Conservation (phyloP, 2,888 invertebrate species). For the Synergus itoensis region DNA sequence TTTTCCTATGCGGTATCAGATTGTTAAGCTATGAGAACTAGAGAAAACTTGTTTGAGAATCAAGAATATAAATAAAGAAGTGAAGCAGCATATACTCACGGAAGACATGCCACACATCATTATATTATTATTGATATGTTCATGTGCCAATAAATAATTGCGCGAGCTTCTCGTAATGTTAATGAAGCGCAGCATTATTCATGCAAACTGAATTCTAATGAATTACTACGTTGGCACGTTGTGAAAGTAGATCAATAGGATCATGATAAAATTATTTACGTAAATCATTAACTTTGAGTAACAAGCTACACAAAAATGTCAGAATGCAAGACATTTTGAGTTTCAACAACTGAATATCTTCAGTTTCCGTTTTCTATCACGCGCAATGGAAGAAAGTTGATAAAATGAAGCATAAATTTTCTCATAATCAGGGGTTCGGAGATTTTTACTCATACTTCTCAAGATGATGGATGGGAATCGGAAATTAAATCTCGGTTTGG, state of each 20-base stretch:
- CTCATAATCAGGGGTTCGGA: neutral
- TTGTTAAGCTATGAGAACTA: conserved; percentile 16
- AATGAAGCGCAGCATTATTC: neutral
- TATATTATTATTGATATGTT: conserved; percentile 21
- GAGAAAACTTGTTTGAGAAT: conserved; percentile 31
- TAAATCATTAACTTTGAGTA: neutral
- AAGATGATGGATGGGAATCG: conserved; percentile 8
- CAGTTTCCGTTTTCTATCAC: neutral
- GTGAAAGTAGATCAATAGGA: conserved; percentile 10
- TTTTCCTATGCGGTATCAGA: neutral
- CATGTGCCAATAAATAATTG: conserved; percentile 38
- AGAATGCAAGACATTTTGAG: neutral
- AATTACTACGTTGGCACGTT: neutral
- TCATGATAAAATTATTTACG: neutral
- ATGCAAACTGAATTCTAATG: conserved; percentile 20
- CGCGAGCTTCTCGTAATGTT: conserved; percentile 31
- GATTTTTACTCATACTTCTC: conserved; percentile 12
- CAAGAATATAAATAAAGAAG: neutral
- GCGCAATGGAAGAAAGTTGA: neutral
- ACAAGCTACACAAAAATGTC: neutral
- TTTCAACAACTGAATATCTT: neutral
- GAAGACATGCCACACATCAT: conserved; percentile 32
- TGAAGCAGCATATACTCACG: conserved; percentile 14
- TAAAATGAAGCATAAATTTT: neutral
- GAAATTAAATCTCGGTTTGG: conserved; percentile 34